Percentiles rank a stretch among this genome's conserved stretches.
phyloP scores from a whole-genome alignment of 1,140 invertebrate genomes.

The Pachyrhynchus sulphureomaculatus region DNA sequence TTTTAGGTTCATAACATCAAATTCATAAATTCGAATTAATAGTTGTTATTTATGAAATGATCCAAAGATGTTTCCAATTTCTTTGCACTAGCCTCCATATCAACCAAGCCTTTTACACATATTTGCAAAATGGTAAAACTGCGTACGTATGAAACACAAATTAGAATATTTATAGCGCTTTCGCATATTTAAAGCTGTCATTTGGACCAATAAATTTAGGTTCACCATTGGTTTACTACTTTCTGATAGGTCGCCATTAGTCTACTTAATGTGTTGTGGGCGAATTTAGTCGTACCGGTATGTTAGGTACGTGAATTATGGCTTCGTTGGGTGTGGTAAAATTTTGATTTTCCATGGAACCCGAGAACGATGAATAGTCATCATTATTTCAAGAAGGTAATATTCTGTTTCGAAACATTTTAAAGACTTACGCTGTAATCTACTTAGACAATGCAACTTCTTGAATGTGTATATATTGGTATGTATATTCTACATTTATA shows the following conservation, averaged over 20 bases:
- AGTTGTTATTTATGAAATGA: too few species aligned
- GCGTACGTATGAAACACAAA: conserved; percentile 21
- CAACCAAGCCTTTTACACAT: conserved; percentile 12
- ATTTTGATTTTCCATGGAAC: conserved; percentile 2
- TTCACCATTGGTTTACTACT: conserved; percentile 23
- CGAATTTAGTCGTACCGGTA: conserved; percentile 12
- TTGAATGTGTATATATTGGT: too few species aligned
- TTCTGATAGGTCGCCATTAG: conserved; percentile 12
- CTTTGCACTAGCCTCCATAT: background rate
- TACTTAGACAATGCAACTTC: too few species aligned
- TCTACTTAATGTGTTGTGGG: conserved; percentile 10
- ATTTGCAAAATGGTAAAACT: conserved; percentile 14
- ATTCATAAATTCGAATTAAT: too few species aligned
- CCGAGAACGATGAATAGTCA: too few species aligned
- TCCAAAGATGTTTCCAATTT: background rate
- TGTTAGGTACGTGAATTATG: conserved; percentile 16
- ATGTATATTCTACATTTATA: too few species aligned
- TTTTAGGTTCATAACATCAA: too few species aligned
- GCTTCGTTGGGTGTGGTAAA: conserved; percentile 4
- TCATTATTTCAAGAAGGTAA: too few species aligned
- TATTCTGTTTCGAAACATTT: too few species aligned
- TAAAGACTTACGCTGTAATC: too few species aligned
- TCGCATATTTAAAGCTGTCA: conserved; percentile 27
- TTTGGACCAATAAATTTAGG: conserved; percentile 27
- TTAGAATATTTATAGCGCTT: conserved; percentile 26